These are phyloP conservation scores for Lochmaea capreae DNA, from an alignment of 2,888 invertebrate genomes.

Conservation along the genomic window DNA sequence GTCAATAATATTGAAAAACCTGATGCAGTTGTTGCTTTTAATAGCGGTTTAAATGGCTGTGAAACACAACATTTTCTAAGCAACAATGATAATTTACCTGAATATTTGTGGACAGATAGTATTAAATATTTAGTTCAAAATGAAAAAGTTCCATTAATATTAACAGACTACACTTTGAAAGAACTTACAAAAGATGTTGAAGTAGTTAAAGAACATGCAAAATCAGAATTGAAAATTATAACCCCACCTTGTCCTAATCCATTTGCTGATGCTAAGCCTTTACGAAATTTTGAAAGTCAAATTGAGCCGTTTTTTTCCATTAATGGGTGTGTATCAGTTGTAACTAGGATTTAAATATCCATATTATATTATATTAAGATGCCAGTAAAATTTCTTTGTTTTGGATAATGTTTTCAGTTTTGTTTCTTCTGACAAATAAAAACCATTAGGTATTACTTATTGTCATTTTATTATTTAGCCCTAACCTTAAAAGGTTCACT, in stretches of 20 bases:
- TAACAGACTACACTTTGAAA: slow-evolving; percentile 58
- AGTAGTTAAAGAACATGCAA: slow-evolving; percentile 35
- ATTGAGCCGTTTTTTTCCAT: slow-evolving; percentile 54
- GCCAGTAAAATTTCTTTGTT: not conserved
- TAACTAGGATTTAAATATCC: slow-evolving; percentile 28
- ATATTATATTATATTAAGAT: not conserved
- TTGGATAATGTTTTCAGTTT: not conserved
- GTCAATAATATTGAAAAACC: slow-evolving; percentile 49
- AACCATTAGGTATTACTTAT: no score
- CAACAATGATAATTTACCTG: slow-evolving; percentile 18
- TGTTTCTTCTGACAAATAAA: no score
- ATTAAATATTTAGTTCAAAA: slow-evolving; percentile 50
- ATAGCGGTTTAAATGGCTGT: slow-evolving; percentile 60
- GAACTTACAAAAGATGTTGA: slow-evolving; percentile 56
- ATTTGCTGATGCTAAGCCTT: slow-evolving; percentile 54
- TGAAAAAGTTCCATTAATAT: slow-evolving; percentile 50
- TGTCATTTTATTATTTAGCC: no score
- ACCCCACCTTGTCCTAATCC: slow-evolving; percentile 52
- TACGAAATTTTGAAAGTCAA: slow-evolving; percentile 54
- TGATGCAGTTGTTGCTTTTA: slow-evolving; percentile 58
- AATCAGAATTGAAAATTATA: slow-evolving; percentile 42
- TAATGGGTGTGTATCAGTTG: slow-evolving; percentile 54
- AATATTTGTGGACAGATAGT: slow-evolving; percentile 56
- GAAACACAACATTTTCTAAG: not conserved
- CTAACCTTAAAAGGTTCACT: no score